These are phyloP conservation scores for Ochropleura plecta DNA, from an alignment of 2,888 invertebrate genomes.

Conservation along the genomic window DNA sequence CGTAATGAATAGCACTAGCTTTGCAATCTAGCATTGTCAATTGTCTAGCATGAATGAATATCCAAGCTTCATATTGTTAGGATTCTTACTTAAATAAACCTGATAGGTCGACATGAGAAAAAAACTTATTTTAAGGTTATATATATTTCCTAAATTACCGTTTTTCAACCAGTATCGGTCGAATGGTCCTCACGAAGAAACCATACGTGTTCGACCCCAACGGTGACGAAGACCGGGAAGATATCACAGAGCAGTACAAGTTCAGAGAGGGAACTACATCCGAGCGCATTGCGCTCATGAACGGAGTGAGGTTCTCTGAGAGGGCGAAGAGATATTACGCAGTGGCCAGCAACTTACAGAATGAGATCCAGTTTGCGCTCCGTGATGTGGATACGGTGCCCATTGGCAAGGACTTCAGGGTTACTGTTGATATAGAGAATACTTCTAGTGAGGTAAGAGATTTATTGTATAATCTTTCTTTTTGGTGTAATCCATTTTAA, in stretches of 20 bases:
- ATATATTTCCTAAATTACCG: no score
- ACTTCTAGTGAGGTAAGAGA: conserved; percentile 85
- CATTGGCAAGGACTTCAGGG: conserved; percentile 93
- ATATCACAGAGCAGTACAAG: conserved; percentile 93
- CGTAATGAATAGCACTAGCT: no score
- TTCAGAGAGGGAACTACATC: conserved; percentile 93
- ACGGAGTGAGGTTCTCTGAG: conserved; percentile 93
- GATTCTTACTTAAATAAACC: no score
- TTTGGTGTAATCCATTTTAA: neutral
- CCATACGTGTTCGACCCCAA: conserved; percentile 93
- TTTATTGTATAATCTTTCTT: neutral
- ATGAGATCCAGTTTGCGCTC: conserved; percentile 92
- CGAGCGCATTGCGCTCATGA: conserved; percentile 93
- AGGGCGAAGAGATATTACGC: conserved; percentile 93
- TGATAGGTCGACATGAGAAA: no score
- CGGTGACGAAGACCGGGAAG: conserved; percentile 93
- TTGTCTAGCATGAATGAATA: no score
- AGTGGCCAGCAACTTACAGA: conserved; percentile 89
- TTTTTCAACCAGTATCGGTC: conserved; percentile 92
- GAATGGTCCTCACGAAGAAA: conserved; percentile 93
- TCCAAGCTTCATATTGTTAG: no score
- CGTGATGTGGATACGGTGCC: conserved; percentile 92
- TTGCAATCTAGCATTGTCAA: no score
- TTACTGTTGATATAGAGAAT: conserved; percentile 92
- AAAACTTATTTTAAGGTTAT: no score